Evolutionary conservation across 1,140 invertebrate species (phyloP).

Genomic region (Oryctes rhinoceros): DNA sequence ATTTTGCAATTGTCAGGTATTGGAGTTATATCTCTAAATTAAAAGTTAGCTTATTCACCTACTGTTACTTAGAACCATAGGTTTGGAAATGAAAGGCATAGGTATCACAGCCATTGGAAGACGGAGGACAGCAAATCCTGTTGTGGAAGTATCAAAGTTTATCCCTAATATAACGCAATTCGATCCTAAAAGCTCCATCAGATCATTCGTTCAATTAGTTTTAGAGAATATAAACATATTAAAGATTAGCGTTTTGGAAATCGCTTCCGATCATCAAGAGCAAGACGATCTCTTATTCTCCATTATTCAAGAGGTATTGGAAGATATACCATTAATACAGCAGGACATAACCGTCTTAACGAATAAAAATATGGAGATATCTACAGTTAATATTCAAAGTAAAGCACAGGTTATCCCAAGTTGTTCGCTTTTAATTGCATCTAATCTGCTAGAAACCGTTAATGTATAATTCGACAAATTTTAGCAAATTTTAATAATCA

Average conservation of each 20-base stretch:
- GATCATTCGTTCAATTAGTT: constrained; percentile 72
- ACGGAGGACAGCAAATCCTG: not conserved
- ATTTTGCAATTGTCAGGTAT: not conserved
- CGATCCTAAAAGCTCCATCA: constrained; percentile 66
- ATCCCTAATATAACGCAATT: constrained; percentile 70
- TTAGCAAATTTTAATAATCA: not conserved
- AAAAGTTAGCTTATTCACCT: too few species aligned
- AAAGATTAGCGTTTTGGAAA: constrained; percentile 55
- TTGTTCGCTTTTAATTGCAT: not conserved
- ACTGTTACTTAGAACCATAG: not conserved
- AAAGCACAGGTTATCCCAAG: not conserved
- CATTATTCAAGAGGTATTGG: not conserved
- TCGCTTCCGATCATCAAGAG: constrained; percentile 63
- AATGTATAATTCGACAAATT: not conserved
- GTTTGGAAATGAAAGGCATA: not conserved
- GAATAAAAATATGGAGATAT: not conserved
- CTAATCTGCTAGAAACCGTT: not conserved
- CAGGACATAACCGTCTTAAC: constrained; percentile 3
- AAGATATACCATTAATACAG: constrained; percentile 22
- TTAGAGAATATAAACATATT: constrained; percentile 66
- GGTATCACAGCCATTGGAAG: not conserved
- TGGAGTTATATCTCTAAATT: too few species aligned
- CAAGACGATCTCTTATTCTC: not conserved
- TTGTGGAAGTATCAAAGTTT: constrained; percentile 78
- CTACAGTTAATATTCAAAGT: not conserved